Conservation (phyloP, 1,140 invertebrate genomes). For the Dendroctonus ponderosae region DNA sequence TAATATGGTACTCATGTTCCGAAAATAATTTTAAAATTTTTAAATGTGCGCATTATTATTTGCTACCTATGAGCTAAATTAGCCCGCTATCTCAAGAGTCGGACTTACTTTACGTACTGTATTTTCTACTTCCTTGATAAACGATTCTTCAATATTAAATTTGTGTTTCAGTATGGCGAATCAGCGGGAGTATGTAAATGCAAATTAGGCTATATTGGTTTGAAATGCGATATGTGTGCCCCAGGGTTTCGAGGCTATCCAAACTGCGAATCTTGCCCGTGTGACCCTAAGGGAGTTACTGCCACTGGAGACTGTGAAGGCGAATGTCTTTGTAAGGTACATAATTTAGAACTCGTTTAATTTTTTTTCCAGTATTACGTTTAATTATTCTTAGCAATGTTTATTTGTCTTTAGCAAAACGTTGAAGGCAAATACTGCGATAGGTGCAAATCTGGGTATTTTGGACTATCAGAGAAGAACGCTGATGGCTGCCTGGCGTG, state of each 20-base stretch:
- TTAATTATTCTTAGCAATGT: constrained; percentile 23
- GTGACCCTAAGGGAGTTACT: constrained; percentile 73
- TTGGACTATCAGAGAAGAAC: constrained; percentile 73
- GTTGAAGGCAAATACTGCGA: constrained; percentile 80
- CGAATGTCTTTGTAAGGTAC: constrained; percentile 82
- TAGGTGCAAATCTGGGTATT: constrained; percentile 80
- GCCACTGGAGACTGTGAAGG: constrained; percentile 69
- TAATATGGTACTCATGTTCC: too few species aligned
- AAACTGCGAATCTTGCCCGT: constrained; percentile 76
- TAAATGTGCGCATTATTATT: too few species aligned
- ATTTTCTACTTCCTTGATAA: too few species aligned
- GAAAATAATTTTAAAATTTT: too few species aligned
- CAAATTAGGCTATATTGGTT: constrained; percentile 76
- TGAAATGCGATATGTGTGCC: constrained; percentile 81
- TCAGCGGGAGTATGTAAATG: constrained; percentile 78
- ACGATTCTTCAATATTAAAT: too few species aligned
- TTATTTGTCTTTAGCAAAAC: constrained; percentile 55
- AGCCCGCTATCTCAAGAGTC: too few species aligned
- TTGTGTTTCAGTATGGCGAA: constrained; percentile 40
- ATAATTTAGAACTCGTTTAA: background rate
- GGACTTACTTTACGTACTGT: too few species aligned
- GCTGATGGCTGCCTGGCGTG: constrained; percentile 82
- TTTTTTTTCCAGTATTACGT: background rate
- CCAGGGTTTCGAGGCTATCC: constrained; percentile 78
- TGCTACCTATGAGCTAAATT: too few species aligned